Conservation (phyloP, 2,888 invertebrate genomes). For the Cephus sareptanus region DNA sequence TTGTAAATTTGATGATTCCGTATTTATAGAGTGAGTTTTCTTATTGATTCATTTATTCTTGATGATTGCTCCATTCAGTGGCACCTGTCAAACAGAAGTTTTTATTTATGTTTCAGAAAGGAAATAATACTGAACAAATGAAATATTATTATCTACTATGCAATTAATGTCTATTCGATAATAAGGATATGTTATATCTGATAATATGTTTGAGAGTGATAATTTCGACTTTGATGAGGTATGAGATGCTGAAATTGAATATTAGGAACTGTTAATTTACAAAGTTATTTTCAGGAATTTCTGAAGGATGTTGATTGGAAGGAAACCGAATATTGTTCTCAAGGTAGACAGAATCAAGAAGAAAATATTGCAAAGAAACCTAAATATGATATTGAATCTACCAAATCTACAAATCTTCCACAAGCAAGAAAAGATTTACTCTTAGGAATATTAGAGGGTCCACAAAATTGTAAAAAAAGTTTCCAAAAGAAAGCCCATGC, state of each 20-base stretch:
- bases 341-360: slow-evolving; percentile 10
- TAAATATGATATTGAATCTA: slow-evolving; percentile 17
- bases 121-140: background rate
- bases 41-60: background rate
- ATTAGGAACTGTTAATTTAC: background rate
- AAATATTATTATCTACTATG: background rate
- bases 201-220: slow-evolving; percentile 38
- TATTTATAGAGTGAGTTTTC: background rate
- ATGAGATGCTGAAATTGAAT: slow-evolving; percentile 16
- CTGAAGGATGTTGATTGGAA: slow-evolving; percentile 42
- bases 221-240: slow-evolving; percentile 51
- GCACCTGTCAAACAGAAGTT: background rate
- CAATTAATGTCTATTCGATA: background rate
- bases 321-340: slow-evolving; percentile 28
- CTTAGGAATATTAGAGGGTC: background rate
- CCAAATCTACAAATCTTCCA: slow-evolving; percentile 6
- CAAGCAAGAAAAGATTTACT: slow-evolving; percentile 5
- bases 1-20: background rate
- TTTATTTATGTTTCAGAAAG: slow-evolving; percentile 1
- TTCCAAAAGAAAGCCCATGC: background rate
- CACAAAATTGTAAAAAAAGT: background rate
- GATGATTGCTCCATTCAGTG: background rate
- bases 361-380: slow-evolving; percentile 12
- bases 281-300: slow-evolving; percentile 41
- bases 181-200: background rate